These are phyloP conservation scores for Pocota personata DNA, from an alignment of 2,888 invertebrate species.

Conservation along the genomic window DNA sequence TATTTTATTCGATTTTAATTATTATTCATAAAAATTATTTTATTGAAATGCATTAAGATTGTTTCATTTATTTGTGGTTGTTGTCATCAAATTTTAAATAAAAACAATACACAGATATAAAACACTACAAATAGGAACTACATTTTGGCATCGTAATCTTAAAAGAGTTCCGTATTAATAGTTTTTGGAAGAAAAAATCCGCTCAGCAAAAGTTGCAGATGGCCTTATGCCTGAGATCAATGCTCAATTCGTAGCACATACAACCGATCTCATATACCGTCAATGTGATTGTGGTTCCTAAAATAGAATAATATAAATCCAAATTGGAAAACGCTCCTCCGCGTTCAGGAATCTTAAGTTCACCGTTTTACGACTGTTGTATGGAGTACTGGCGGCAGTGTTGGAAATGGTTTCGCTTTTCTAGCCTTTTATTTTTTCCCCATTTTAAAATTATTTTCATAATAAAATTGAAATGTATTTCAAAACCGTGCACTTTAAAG, in stretches of 20 bases:
- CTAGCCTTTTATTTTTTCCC: neutral
- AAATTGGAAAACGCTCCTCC: constrained; percentile 54
- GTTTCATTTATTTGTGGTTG: constrained; percentile 3
- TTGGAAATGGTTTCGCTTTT: constrained; percentile 27
- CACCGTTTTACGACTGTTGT: constrained; percentile 53
- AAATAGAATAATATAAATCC: constrained; percentile 58
- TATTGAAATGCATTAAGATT: constrained; percentile 49
- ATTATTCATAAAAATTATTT: constrained; percentile 38
- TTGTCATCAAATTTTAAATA: constrained; percentile 1
- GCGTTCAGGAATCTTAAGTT: constrained; percentile 63
- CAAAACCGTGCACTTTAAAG: constrained; percentile 53
- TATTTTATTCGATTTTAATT: constrained; percentile 45
- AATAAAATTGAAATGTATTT: constrained; percentile 57
- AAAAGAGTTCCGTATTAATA: constrained; percentile 43
- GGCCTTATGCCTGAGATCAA: constrained; percentile 47
- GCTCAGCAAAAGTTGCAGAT: constrained; percentile 49
- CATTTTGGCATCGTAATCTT: constrained; percentile 21
- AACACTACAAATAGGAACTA: constrained; percentile 25
- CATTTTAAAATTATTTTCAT: constrained; percentile 45
- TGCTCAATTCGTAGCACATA: constrained; percentile 4
- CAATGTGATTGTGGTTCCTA: constrained; percentile 57
- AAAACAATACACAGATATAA: neutral
- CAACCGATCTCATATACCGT: constrained; percentile 17
- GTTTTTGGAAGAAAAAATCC: constrained; percentile 31
- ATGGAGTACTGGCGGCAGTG: constrained; percentile 28